Base-by-base conservation (phyloP, 2,888 invertebrate species). In the Hydrotaea cyrtoneurina region DNA sequence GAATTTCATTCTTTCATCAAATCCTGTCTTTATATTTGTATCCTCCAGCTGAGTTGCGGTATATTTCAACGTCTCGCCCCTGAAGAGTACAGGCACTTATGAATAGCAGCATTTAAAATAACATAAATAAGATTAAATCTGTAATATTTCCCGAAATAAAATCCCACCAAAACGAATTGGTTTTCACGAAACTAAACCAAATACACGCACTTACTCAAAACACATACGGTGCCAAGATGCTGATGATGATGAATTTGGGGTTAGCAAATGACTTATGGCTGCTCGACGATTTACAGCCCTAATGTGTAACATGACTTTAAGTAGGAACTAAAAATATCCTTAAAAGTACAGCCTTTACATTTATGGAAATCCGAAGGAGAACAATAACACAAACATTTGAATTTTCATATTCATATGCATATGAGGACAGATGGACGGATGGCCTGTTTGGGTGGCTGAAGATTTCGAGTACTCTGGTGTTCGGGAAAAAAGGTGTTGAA, bases 81-180 rank as follows among this genome's bases (percentile, higher is more conserved):
- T 8, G 13, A 4, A 10, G 43, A 66, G 10, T 19, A 23, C 17
- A 59, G 21, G 23, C 69, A 46, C 69, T 69, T 69, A 43, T 46
- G 46, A 69, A 46, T 23, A 23, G 69, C 69, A 69, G 0, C 69
- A 69, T 69, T 69, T 69, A 69, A 69, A 69, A 69, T 46, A 69
- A 69, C 69, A 69, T 69, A 69, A 69, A 69, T 69, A 69, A 69
- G 69, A 69, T 69, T 46, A 69, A 69, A 69, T 69, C 69, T 69
- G 43, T 69, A 69, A 69, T 69, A 69, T 69, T 69, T 69, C 46
- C 10, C 11, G 23, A 62, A 57, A 62, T 62, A 62, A 39, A 21
- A 55, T 82, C 74, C 85, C 85, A 85, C 85, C 79, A 80, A 82
- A 82, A 77, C 85, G 82, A 85, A 85, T 85, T 64, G 85, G 82